These are phyloP conservation scores for Cynodonichthys magdalenae DNA, from an alignment of 2,797 vertebrate species.

Conservation along the genomic window DNA sequence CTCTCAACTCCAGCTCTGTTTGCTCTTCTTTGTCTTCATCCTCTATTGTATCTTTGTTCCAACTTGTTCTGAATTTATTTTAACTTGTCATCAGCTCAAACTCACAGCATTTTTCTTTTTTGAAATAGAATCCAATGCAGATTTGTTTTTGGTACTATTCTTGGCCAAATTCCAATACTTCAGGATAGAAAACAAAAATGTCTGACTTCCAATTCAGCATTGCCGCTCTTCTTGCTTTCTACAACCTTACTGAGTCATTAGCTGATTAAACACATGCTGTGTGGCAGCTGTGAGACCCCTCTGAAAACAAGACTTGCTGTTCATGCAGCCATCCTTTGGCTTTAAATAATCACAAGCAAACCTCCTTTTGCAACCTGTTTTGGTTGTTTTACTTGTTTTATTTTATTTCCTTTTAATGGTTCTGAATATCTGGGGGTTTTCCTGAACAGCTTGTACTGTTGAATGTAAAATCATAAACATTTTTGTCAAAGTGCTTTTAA, in stretches of 20 bases:
- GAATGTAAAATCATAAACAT: conserved; percentile 28
- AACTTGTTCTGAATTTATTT: conserved; percentile 51
- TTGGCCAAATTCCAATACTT: conserved; percentile 44
- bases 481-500: conserved; percentile 33
- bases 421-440: conserved; percentile 29
- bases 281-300: conserved; percentile 36
- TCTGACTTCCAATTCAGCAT: conserved; percentile 18
- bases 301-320: conserved; percentile 22
- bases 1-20: conserved; percentile 54
- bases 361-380: conserved; percentile 18
- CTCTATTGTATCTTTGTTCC: conserved; percentile 30
- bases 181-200: conserved; percentile 27
- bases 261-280: conserved; percentile 50
- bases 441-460: conserved; percentile 38
- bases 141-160: conserved; percentile 59
- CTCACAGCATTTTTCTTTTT: conserved; percentile 50
- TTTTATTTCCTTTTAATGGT: conserved; percentile 32
- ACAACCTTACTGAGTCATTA: conserved; percentile 55
- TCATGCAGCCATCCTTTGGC: conserved; percentile 13
- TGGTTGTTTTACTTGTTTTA: conserved; percentile 27
- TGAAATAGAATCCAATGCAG: conserved; percentile 53
- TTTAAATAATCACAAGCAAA: conserved; percentile 16
- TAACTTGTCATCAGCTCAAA: conserved; percentile 72
- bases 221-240: conserved; percentile 20
- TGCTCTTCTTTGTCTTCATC: conserved; percentile 39